Evolutionary conservation across 2,113 vertebrate species (phyloP).

Genomic region (Pollachius pollachius): DNA sequence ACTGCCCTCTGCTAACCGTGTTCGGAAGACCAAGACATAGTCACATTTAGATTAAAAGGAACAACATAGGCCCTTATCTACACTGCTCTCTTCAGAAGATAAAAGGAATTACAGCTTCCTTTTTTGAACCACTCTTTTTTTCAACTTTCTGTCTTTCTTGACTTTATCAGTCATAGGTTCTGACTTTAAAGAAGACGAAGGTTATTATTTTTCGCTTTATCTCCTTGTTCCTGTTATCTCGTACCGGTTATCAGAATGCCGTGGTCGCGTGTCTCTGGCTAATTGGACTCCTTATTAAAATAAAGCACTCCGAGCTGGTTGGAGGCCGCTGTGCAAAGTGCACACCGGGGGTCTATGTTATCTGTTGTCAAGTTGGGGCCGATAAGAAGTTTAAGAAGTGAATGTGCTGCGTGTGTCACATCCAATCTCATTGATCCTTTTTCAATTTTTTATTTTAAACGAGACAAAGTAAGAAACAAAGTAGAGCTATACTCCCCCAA

Average conservation of each 20-base stretch:
- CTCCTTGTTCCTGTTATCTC: slow-evolving; percentile 18
- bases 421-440: slow-evolving; percentile 51
- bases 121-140: not conserved
- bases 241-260: slow-evolving; percentile 17
- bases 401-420: slow-evolving; percentile 36
- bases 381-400: slow-evolving; percentile 41
- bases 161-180: slow-evolving; percentile 4
- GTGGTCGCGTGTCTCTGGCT: slow-evolving; percentile 19
- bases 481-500: not conserved
- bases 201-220: slow-evolving; percentile 33
- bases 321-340: slow-evolving; percentile 29
- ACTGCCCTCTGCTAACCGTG: not conserved
- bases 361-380: slow-evolving; percentile 47
- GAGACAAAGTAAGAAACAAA: slow-evolving; percentile 33
- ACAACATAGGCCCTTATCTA: slow-evolving; percentile 14
- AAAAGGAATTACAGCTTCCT: slow-evolving; percentile 21
- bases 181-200: slow-evolving; percentile 19
- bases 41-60: slow-evolving; percentile 3
- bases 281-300: slow-evolving; percentile 49
- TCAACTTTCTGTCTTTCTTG: not conserved
- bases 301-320: slow-evolving; percentile 1
- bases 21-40: not conserved
- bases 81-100: slow-evolving; percentile 7
- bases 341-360: slow-evolving; percentile 26
- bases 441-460: slow-evolving; percentile 16